A percentile compares a stretch with the other conserved stretches of the same genome.
Evolutionary conservation across 2,888 invertebrate genomes (phyloP).

Genomic region (Hirtodrosophila histrioides): DNA sequence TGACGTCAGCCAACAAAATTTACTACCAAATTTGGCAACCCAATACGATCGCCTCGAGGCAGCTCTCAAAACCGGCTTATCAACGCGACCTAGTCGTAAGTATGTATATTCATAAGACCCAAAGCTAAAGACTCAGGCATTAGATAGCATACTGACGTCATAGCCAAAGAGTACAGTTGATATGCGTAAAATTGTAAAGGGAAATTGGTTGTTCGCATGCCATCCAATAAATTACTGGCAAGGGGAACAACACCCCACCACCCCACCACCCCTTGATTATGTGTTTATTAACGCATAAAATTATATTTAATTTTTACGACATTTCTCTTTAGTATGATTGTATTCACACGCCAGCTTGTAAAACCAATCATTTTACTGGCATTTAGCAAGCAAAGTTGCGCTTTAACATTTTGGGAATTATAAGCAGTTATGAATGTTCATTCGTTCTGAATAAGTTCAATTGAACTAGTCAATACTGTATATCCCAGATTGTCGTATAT

Average conservation of each 20-base stretch:
- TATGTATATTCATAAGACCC: not conserved
- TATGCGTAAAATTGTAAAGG: not conserved
- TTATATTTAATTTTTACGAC: not conserved
- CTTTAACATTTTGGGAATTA: too few species aligned
- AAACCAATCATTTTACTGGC: too few species aligned
- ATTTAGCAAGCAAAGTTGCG: too few species aligned
- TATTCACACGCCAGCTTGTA: too few species aligned
- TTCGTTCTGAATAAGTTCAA: too few species aligned
- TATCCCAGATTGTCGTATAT: too few species aligned
- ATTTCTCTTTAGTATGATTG: too few species aligned
- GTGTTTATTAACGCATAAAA: not conserved
- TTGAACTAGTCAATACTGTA: too few species aligned
- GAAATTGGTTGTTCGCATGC: not conserved
- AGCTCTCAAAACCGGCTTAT: constrained; percentile 60
- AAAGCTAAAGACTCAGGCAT: constrained; percentile 10
- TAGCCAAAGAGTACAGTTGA: constrained; percentile 12
- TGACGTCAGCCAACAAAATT: constrained; percentile 60
- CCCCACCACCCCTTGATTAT: constrained; percentile 1
- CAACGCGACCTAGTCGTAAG: constrained; percentile 9
- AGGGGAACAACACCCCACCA: constrained; percentile 2
- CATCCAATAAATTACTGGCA: not conserved
- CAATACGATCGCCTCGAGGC: constrained; percentile 30
- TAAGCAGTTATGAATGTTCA: too few species aligned
- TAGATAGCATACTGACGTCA: constrained; percentile 30
- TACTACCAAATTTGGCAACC: constrained; percentile 63